phyloP scores from a whole-genome alignment of 2,113 vertebrate genomes.

The Phalacrocorax brasilianus region DNA sequence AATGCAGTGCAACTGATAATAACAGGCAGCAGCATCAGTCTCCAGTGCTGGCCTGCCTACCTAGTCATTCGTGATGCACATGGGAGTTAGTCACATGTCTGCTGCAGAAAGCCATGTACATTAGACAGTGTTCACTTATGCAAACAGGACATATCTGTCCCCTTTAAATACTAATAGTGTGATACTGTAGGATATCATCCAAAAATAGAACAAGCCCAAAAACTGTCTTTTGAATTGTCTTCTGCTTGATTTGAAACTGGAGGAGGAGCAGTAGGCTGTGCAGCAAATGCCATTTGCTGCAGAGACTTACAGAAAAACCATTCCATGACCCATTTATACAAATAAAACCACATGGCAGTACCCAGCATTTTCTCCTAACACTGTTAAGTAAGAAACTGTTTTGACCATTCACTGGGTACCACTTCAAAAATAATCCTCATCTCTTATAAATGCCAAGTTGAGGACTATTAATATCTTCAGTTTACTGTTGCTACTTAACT shows the following conservation, averaged over 20 bases:
- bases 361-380: neutral
- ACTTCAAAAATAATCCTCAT: neutral
- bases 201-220: neutral
- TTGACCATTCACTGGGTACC: neutral
- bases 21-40: neutral
- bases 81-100: neutral
- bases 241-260: neutral
- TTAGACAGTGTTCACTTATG: neutral
- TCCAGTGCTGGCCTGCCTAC: neutral
- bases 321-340: neutral
- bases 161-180: neutral
- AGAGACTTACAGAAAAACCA: neutral
- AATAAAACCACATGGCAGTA: neutral
- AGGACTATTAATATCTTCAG: neutral
- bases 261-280: neutral
- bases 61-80: fast-evolving
- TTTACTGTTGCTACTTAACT: neutral
- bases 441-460: neutral
- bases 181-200: neutral
- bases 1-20: neutral
- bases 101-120: neutral
- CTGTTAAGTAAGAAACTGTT: neutral
- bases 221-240: neutral
- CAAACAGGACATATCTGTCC: neutral
- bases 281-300: neutral